Base-by-base conservation (phyloP, 2,113 vertebrate genomes). In the Catharus fuscescens region DNA sequence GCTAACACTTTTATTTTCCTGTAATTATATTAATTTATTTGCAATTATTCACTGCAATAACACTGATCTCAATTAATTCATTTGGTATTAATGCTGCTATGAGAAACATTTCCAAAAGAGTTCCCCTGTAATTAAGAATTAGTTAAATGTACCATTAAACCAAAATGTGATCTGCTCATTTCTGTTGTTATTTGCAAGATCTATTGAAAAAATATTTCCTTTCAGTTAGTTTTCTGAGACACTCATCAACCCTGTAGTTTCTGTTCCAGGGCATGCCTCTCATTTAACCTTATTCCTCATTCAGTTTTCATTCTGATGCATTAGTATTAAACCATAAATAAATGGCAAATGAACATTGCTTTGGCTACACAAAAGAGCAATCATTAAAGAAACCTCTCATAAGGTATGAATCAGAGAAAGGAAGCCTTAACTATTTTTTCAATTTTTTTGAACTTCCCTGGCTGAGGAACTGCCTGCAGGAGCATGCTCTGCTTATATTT, bases 251-350 rank as follows among this genome's bases (percentile, higher is more conserved):
- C 79, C 59, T 11, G 6, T 54, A 82, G 73, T 95, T 96, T 91
- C 84, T 64, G 86, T 81, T 52, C 81, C 53, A 38, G 83, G 44
- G 66, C 66, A 65, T 86, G 70, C 45, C 87, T 96, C 80, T 95
- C 93, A 95, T 91, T 96, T 98, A 97, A 97, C 92, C 89, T 97
- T 97, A 93, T 91, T 95, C 86, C 87, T 96, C 42, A 14, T 96
- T 97, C 95, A 96, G 73, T 97, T 96, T 97, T 96, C 54, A 74
- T 94, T 91, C 80, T 96, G 79, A 92, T 96, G 61, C 80, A 71
- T 90, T 91, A 96, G 59, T 86, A 90, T 96, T 96, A 97, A 98
- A 96, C 90, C 73, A 92, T 92, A 95, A 92, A 94, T 83, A 82
- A 47, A 82, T 88, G 65, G 95, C 92, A 97, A 97, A 97, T 88